Base-by-base conservation (phyloP, 2,797 vertebrate genomes). In the Taenioides sp. region DNA sequence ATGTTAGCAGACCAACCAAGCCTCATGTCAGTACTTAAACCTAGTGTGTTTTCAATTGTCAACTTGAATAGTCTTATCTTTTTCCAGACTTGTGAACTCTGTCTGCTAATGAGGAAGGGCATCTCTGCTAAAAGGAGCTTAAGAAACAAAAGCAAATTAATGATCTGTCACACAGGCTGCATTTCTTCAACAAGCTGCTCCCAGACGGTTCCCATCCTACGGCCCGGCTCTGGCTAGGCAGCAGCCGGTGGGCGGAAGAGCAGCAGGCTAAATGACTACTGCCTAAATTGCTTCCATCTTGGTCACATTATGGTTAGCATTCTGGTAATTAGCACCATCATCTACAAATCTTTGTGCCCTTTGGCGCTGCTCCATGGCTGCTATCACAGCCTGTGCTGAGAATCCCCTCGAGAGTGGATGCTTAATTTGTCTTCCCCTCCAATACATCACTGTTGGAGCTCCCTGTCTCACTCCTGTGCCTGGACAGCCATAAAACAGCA, bases 261-360 rank as follows among this genome's bases (percentile, higher is more conserved):
- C 87, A 93, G 90, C 92, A 91, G 91, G 88, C 91, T 91, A 95
- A 95, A 95, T 95, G 94, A 95, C 94, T 94, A 92, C 89, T 93
- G 91, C 89, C 91, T 92, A 94, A 93, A 96, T 96, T 95, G 94
- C 92, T 96, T 95, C 94, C 95, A 95, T 96, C 93, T 95, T 95
- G 94, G 90, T 93, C 89, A 67, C 94, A 94, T 94, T 94, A 93
- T 93, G 92, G 93, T 92, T 92, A 90, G 92, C 86, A 94, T 95
- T 96, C 94, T 94, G 93, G 92, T 95, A 95, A 96, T 96, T 96
- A 96, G 94, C 93, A 92, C 93, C 95, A 94, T 94, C 94, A 94
- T 94, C 93, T 92, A 92, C 94, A 94, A 95, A 94, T 94, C 93
- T 94, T 93, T 94, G 89, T 94, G 93, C 95, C 95, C 95, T 92